phyloP scores from a whole-genome alignment of 2,797 vertebrate species.

The Melanotaenia trifasciata region DNA sequence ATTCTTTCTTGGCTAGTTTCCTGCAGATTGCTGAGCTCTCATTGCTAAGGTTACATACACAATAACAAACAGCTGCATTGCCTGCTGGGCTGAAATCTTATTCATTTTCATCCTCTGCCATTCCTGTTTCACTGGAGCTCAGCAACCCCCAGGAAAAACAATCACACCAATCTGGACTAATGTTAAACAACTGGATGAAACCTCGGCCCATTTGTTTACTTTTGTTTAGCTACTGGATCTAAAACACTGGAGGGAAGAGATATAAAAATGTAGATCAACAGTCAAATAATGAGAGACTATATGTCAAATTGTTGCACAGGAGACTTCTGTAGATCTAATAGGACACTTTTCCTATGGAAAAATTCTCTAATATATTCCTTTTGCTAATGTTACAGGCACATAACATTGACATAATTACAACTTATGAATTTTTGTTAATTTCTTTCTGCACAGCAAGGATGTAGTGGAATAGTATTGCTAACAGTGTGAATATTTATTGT shows the following conservation, averaged over 20 bases:
- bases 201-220: constrained; percentile 37
- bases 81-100: constrained; percentile 47
- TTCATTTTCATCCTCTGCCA: constrained; percentile 34
- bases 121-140: constrained; percentile 13
- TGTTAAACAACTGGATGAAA: constrained; percentile 37
- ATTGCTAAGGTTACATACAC: constrained; percentile 35
- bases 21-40: constrained; percentile 13
- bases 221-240: constrained; percentile 29
- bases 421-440: constrained; percentile 1
- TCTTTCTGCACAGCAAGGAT: constrained; percentile 13
- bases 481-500: constrained; percentile 21
- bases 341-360: constrained; percentile 11
- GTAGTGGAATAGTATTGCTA: constrained; percentile 14
- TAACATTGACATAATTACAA: background rate
- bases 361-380: background rate
- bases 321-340: constrained; percentile 26
- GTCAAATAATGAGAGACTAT: constrained; percentile 17
- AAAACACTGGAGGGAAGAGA: constrained; percentile 15
- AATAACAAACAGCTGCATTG: constrained; percentile 46
- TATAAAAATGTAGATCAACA: constrained; percentile 9
- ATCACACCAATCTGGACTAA: constrained; percentile 39
- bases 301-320: constrained; percentile 10
- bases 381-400: constrained; percentile 19
- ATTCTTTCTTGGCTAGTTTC: constrained; percentile 6
- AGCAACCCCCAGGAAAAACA: constrained; percentile 40